Evolutionary conservation across 2,113 vertebrate genomes (phyloP).

Genomic region (Forbesichthys agassizii): DNA sequence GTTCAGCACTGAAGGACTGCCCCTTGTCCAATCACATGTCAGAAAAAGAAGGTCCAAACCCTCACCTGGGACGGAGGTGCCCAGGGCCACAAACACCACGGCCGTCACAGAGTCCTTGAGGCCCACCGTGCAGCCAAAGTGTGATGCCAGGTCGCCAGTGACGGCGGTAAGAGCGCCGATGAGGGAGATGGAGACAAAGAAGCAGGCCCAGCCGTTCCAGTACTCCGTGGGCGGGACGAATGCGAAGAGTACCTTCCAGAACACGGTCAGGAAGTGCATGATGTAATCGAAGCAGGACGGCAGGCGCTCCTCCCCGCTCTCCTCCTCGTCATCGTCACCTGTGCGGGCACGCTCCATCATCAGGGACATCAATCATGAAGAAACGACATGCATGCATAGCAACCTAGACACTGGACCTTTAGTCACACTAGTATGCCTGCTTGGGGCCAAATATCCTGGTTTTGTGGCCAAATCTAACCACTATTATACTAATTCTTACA

Average conservation of each 20-base stretch:
- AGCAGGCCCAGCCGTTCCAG: constrained; percentile 87
- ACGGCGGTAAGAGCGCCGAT: constrained; percentile 82
- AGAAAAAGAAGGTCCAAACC: background rate
- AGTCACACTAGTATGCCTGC: background rate
- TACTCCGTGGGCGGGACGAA: constrained; percentile 86
- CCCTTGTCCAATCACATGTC: too few relatives aligned
- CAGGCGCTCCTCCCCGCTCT: constrained; percentile 80
- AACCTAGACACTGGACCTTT: too few relatives aligned
- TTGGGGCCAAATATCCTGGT: constrained; percentile 30
- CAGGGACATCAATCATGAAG: background rate
- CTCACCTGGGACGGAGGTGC: constrained; percentile 85
- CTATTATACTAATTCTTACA: background rate
- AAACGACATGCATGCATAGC: background rate
- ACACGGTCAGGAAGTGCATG: constrained; percentile 87
- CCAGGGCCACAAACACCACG: constrained; percentile 84
- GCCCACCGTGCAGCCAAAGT: constrained; percentile 85
- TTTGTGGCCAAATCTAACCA: constrained; percentile 30
- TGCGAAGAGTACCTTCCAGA: constrained; percentile 87
- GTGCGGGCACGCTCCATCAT: constrained; percentile 14
- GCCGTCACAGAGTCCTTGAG: constrained; percentile 85
- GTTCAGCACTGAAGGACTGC: too few relatives aligned
- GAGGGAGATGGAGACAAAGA: constrained; percentile 82
- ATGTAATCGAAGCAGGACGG: constrained; percentile 87
- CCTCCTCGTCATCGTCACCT: constrained; percentile 85
- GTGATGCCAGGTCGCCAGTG: constrained; percentile 82